Percentiles rank a stretch among this genome's conserved stretches.
These are phyloP conservation scores for Lasioglossum lativentre DNA, from an alignment of 2,888 invertebrate species.

Conservation along the genomic window DNA sequence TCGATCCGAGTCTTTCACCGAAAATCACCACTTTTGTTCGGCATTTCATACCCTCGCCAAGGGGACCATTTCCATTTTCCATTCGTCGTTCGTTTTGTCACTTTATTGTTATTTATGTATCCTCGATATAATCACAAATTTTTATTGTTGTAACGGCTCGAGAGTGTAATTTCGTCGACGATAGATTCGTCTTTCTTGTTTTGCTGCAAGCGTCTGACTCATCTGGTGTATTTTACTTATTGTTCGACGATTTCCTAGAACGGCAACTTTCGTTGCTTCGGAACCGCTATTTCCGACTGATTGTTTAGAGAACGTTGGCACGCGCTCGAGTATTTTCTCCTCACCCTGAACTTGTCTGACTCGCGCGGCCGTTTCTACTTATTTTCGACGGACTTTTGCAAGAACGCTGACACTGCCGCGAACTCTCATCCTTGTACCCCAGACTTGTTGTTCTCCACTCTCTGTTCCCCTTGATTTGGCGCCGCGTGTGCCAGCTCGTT, in stretches of 20 bases:
- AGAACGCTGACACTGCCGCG: neutral
- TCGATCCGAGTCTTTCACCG: neutral
- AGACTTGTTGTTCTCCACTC: neutral
- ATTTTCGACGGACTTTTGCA: neutral
- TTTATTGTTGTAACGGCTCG: too few species aligned
- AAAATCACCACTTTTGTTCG: neutral
- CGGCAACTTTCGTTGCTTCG: neutral
- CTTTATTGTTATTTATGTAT: neutral
- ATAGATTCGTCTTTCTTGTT: neutral
- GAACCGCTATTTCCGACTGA: neutral
- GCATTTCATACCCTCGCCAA: neutral
- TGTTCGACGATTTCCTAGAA: neutral
- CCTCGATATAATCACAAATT: neutral
- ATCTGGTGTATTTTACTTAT: neutral
- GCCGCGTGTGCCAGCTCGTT: neutral
- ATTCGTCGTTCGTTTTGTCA: too few species aligned
- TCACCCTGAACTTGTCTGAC: constrained; percentile 20
- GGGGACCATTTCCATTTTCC: too few species aligned
- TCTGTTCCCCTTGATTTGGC: neutral
- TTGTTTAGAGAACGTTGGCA: constrained; percentile 10
- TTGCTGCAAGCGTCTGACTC: neutral
- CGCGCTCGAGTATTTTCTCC: neutral
- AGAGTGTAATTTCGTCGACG: too few species aligned
- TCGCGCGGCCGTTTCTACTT: constrained; percentile 7
- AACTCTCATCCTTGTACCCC: neutral